Evolutionary conservation across 2,113 vertebrate species (phyloP).

Genomic region (Mesitornis unicolor): DNA sequence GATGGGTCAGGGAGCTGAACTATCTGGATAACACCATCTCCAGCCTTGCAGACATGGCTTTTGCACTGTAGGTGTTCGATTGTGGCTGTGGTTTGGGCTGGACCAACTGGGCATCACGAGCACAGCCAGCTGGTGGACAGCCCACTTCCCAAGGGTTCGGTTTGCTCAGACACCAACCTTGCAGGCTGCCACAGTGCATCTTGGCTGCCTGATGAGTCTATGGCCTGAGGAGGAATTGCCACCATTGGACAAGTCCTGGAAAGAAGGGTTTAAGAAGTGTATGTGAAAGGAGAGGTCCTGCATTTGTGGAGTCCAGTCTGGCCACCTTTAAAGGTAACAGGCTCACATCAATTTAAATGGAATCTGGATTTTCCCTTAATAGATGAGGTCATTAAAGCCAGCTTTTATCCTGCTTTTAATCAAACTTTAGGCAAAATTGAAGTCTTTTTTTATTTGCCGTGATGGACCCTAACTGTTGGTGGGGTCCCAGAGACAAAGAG

Average conservation of each 20-base stretch:
- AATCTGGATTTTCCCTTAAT: background rate
- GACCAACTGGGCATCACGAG: background rate
- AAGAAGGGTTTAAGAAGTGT: background rate
- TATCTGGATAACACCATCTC: background rate
- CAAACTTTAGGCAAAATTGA: background rate
- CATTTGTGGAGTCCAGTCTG: background rate
- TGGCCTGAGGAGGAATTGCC: background rate
- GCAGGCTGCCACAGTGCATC: background rate
- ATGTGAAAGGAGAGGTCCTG: background rate
- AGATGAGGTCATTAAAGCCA: background rate
- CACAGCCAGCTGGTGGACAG: background rate
- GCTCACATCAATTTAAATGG: background rate
- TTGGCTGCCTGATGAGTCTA: background rate
- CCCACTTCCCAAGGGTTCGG: fast-evolving
- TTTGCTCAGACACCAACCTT: background rate
- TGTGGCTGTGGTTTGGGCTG: background rate
- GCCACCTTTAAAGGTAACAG: background rate
- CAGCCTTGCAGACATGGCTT: background rate
- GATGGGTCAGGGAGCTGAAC: background rate
- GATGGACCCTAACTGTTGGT: background rate
- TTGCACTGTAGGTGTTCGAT: background rate
- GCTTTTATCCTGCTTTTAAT: background rate
- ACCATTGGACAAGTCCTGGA: background rate
- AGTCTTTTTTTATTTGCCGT: background rate
- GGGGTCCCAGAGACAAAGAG: background rate